Base-by-base conservation (phyloP, 1,140 invertebrate species). In the Drosophila bifasciata region DNA sequence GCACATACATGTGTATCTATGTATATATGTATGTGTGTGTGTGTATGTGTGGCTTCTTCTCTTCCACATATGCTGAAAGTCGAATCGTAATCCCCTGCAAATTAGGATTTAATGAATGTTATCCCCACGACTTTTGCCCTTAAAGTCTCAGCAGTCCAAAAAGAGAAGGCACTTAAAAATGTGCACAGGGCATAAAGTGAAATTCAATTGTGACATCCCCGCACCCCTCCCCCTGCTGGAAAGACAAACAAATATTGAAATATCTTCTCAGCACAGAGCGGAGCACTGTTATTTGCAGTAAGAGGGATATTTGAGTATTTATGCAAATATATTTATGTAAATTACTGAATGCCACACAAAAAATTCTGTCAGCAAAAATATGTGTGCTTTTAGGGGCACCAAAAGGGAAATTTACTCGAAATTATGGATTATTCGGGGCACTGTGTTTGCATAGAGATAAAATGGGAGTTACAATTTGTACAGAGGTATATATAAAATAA, bases 81-180 rank as follows among this genome's bases (percentile, higher is more conserved):
- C 15, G 40, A 45, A 39, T 55, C 39, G 70, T 68, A 80, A 75
- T 70, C 70, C 79, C 59, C 15, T 13, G 49, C 40, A 83, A 75
- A 76, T 71, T 60, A 61, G 53, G 50, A 84, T 70, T 73, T 76
- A 63, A 84, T 67, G 63, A 79, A 61, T 85, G 71, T 67, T 64
- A 56, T 57, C 36, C 23, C 7, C 17, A 36, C 66, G 50, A 56
- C 66, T 68, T 73, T 74, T 28, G 11, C 1, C 17, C 8, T 19
- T 21, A 46, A 46, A 67, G 62, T 19, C 57, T 40, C 11, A 16
- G 39, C 3, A 4, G 11, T n/a, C 19, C 3, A 19, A 19, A 19
- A 21, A 21, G 2, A 32, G 19, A 5, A 67, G 32, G 63, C 51
- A n/a, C 63, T 69, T 57, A 15, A 21, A 40, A 55, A 49, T 63